Evolutionary conservation across 2,797 vertebrate genomes (phyloP), one percentile per base, ranked within the genome.

Genomic region (Acrossocheilus fasciatus): DNA sequence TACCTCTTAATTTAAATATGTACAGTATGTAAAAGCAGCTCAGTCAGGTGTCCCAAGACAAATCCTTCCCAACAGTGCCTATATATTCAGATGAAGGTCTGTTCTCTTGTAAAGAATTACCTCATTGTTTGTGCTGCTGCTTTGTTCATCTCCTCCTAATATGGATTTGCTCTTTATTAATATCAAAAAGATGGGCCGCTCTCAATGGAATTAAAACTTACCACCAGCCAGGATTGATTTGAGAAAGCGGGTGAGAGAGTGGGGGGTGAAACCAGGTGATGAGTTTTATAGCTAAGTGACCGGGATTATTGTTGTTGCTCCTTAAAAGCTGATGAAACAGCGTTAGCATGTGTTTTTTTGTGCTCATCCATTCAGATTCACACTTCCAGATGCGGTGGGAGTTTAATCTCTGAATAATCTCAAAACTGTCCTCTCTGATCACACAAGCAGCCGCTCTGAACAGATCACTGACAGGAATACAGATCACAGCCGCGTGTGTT

Each of bases 131-230:
- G 15, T 4, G 8, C 45, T 75, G 26, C 41, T 30, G 70, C 52
- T 73, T 18, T 62, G 7, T 62, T 69, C n/a, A 45, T 78, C 45
- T 74, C 45, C 30, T 45, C n/a, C 14, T 73, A 52, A 77, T 11
- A 23, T 6, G 68, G 47, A 73, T 85, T 85, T 85, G 39, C 34
- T 54, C n/a, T 81, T 76, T 80, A 64, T 80, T 64, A 54, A 76
- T 81, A 77, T 59, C 2, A 77, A 54, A 81, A 84, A 83, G 30
- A 62, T 39, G 12, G 2, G 43, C 30, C 3, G 6, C 43, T 54
- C 70, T 54, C 15, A 34, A 77, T 83, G 36, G 17, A 76, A 86
- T 70, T 72, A 45, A 80, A 41, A 54, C 36, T 41, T 47, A 41
- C 23, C 59, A 75, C 26, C 6, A 12, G 45, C 59, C 30, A 47